Conservation (phyloP, 1,140 invertebrate species). For the Calliphora vicina region DNA sequence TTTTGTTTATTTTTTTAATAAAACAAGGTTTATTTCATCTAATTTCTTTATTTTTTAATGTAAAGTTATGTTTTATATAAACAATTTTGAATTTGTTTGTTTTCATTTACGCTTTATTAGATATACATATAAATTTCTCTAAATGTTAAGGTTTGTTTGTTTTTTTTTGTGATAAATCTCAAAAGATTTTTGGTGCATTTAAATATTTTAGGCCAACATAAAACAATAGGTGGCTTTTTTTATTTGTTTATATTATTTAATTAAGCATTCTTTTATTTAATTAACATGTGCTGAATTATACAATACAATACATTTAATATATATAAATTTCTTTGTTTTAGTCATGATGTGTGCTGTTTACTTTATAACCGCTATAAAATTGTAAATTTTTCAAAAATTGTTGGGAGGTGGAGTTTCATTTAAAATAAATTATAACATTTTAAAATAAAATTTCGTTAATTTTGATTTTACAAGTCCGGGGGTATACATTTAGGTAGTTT, state of each 20-base stretch:
- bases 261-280: neutral
- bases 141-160: no score
- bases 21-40: neutral
- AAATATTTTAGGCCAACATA: conserved; percentile 10
- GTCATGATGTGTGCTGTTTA: neutral
- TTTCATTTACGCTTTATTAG: no score
- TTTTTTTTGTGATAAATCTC: conserved; percentile 1
- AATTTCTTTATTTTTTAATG: neutral
- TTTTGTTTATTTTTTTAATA: neutral
- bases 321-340: neutral
- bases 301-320: conserved; percentile 6
- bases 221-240: neutral
- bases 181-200: conserved; percentile 13
- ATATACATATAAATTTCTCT: neutral
- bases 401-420: neutral
- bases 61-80: neutral
- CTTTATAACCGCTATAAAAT: neutral
- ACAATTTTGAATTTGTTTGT: neutral
- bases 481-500: neutral
- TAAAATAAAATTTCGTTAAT: neutral
- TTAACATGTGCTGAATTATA: conserved; percentile 14
- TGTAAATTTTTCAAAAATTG: conserved; percentile 11
- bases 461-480: neutral
- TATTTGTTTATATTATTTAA: neutral
- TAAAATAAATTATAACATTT: neutral